Conservation (phyloP, 1,140 invertebrate genomes). For the Drosophila arizonae region DNA sequence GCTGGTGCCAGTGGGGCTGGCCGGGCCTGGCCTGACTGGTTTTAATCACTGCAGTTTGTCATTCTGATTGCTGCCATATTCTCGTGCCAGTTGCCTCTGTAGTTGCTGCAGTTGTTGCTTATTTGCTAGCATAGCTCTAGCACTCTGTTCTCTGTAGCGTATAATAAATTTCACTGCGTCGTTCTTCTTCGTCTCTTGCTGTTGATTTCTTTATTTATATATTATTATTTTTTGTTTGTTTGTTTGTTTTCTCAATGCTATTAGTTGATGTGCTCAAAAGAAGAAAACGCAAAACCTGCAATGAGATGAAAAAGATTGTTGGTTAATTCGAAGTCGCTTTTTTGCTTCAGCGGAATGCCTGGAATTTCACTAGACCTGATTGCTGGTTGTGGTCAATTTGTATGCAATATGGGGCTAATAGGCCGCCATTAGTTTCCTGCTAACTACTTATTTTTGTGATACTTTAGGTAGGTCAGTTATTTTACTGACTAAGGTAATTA, state of each 20-base stretch:
- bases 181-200: not conserved
- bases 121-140: slow-evolving; percentile 34
- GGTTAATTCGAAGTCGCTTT: slow-evolving; percentile 24
- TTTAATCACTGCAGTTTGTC: slow-evolving; percentile 77
- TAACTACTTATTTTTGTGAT: not conserved
- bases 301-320: slow-evolving; percentile 53
- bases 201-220: slow-evolving; percentile 19
- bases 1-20: slow-evolving; percentile 65
- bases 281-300: slow-evolving; percentile 73
- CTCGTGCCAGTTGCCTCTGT: slow-evolving; percentile 55
- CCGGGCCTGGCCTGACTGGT: slow-evolving; percentile 63
- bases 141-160: slow-evolving; percentile 39
- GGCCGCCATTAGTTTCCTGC: not conserved
- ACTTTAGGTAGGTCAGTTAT: not conserved
- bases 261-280: slow-evolving; percentile 65
- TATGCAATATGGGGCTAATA: slow-evolving; percentile 1
- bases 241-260: slow-evolving; percentile 64
- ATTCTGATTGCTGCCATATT: slow-evolving; percentile 70
- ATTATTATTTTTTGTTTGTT: slow-evolving; percentile 11
- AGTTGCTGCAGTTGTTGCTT: slow-evolving; percentile 19
- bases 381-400: slow-evolving; percentile 8
- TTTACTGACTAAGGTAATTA: no score
- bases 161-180: slow-evolving; percentile 60
- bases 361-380: slow-evolving; percentile 6
- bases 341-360: slow-evolving; percentile 11